phyloP scores from a whole-genome alignment of 2,113 vertebrate species.

The Sorex araneus region DNA sequence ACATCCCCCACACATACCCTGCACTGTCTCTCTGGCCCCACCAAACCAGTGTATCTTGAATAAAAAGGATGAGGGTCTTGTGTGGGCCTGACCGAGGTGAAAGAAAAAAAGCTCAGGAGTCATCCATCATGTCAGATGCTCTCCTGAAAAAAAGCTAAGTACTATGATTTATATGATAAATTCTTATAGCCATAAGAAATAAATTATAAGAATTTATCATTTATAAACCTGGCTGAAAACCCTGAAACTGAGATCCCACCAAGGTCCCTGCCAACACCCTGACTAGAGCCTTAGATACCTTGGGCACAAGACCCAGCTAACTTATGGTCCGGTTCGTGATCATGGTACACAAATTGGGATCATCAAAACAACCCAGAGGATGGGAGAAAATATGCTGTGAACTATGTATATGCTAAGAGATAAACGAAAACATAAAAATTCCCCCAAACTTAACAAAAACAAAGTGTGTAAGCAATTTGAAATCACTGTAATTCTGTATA shows the following conservation, averaged over 20 bases:
- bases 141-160: neutral
- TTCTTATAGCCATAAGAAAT: neutral
- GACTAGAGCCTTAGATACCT: neutral
- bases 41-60: neutral
- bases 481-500: neutral
- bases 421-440: too few species aligned
- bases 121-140: neutral
- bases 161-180: neutral
- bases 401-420: neutral
- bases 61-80: neutral
- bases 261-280: neutral
- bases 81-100: neutral
- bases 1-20: too few species aligned
- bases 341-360: neutral
- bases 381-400: neutral
- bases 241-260: constrained; percentile 8
- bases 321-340: neutral
- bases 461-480: neutral
- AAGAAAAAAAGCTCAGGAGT: neutral
- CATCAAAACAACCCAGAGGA: neutral
- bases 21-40: too few species aligned
- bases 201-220: neutral
- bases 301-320: neutral
- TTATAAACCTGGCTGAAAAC: constrained; percentile 11
- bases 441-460: too few species aligned